Conservation (phyloP, 2,113 vertebrate genomes). For the Tragelaphus scriptus region DNA sequence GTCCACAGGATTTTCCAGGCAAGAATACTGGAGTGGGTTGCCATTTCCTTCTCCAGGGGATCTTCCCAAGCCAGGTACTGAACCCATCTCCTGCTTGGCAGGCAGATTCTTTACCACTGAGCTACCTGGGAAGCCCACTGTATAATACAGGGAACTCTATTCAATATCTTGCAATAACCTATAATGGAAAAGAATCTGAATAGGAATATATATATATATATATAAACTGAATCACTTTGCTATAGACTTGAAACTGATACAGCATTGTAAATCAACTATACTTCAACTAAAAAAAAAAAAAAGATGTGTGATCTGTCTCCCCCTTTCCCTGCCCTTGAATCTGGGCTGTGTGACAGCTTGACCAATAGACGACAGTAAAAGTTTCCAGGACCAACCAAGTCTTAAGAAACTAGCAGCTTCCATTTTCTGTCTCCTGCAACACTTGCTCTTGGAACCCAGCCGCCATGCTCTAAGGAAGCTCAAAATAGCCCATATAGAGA, state of each 20-base stretch:
- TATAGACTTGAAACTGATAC: not conserved
- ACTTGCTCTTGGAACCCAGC: slow-evolving; percentile 1
- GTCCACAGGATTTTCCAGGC: not conserved
- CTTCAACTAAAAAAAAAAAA: not conserved
- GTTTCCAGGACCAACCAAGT: not conserved
- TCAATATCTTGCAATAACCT: not conserved
- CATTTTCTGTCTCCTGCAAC: not conserved
- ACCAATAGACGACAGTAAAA: not conserved
- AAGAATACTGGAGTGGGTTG: not conserved
- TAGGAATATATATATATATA: not conserved
- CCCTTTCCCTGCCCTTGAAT: not conserved
- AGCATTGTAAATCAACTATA: not conserved
- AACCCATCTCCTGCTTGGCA: not conserved
- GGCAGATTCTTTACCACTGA: not conserved
- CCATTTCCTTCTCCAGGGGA: not conserved
- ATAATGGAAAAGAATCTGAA: not conserved
- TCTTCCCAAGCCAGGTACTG: not conserved
- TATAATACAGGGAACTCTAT: not conserved
- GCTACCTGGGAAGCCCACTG: not conserved
- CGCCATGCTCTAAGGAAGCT: slow-evolving; percentile 30
- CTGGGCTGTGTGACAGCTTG: not conserved
- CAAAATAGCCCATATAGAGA: slow-evolving; percentile 5
- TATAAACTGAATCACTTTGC: not conserved
- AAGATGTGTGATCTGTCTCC: not conserved
- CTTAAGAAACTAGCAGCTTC: slow-evolving; percentile 1